Evolutionary conservation across 2,888 invertebrate genomes (phyloP).

Genomic region (Tachina lurida): DNA sequence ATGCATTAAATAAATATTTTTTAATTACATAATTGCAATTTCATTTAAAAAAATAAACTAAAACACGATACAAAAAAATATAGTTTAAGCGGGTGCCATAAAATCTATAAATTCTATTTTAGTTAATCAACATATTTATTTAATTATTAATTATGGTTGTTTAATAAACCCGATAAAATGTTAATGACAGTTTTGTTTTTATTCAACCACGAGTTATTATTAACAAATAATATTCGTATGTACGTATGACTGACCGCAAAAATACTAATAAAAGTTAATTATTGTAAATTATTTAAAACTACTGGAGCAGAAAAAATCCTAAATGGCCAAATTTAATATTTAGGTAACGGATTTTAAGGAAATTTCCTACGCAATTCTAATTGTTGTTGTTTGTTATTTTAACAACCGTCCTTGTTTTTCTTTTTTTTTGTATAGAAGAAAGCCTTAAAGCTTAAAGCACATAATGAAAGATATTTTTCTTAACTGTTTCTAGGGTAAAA

Average conservation of each 20-base stretch:
- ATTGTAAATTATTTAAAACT: not conserved
- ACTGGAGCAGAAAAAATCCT: not conserved
- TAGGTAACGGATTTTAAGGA: not conserved
- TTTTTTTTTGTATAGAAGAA: too few relatives aligned
- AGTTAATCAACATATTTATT: constrained; percentile 58
- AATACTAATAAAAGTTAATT: not conserved
- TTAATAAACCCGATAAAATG: constrained; percentile 51
- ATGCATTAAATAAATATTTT: constrained; percentile 6
- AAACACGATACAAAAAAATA: not conserved
- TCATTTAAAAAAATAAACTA: not conserved
- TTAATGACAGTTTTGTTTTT: constrained; percentile 11
- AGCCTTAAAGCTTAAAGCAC: too few relatives aligned
- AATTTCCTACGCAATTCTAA: not conserved
- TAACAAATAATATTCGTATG: not conserved
- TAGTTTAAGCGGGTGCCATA: constrained; percentile 9
- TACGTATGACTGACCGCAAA: not conserved
- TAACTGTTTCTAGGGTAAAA: too few relatives aligned
- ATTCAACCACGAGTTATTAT: constrained; percentile 5
- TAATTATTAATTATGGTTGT: constrained; percentile 57
- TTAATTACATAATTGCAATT: not conserved
- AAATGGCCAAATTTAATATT: not conserved
- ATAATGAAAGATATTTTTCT: too few relatives aligned
- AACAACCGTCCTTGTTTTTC: too few relatives aligned
- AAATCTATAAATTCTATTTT: constrained; percentile 32
- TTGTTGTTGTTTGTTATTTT: too few relatives aligned